phyloP scores from a whole-genome alignment of 2,113 vertebrate species.

The Xenopus borealis region DNA sequence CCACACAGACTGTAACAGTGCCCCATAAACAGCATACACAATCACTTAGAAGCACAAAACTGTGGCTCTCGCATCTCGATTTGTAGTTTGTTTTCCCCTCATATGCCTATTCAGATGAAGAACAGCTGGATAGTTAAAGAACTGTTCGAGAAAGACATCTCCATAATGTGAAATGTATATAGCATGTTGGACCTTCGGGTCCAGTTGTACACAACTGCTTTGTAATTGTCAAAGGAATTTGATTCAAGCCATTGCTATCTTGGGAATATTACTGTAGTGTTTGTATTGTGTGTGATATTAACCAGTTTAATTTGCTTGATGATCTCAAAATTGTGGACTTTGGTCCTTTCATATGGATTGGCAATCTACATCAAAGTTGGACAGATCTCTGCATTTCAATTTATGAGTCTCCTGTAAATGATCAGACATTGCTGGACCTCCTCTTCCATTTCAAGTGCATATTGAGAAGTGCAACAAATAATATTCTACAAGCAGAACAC shows the following conservation, averaged over 20 bases:
- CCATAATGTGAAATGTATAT: constrained; percentile 70
- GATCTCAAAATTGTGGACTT: constrained; percentile 54
- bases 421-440: no score
- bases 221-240: constrained; percentile 63
- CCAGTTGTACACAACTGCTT: constrained; percentile 66
- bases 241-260: constrained; percentile 60
- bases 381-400: neutral
- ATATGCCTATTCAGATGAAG: constrained; percentile 53
- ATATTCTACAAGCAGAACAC: no score
- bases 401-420: no score
- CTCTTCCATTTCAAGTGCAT: no score
- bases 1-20: constrained; percentile 10
- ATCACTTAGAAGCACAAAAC: constrained; percentile 58
- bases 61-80: constrained; percentile 53
- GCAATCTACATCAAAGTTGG: neutral
- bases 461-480: no score
- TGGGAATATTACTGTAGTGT: constrained; percentile 58
- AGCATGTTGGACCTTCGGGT: constrained; percentile 62
- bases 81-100: constrained; percentile 48
- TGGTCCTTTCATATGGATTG: constrained; percentile 36
- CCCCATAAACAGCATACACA: constrained; percentile 49
- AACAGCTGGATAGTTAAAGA: constrained; percentile 47
- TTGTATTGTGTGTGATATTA: constrained; percentile 62
- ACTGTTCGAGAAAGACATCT: constrained; percentile 55
- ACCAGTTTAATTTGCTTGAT: constrained; percentile 55